Percentiles rank a stretch among this genome's conserved stretches.
Conservation (phyloP, 2,888 invertebrate species). For the Heliconius erato region DNA sequence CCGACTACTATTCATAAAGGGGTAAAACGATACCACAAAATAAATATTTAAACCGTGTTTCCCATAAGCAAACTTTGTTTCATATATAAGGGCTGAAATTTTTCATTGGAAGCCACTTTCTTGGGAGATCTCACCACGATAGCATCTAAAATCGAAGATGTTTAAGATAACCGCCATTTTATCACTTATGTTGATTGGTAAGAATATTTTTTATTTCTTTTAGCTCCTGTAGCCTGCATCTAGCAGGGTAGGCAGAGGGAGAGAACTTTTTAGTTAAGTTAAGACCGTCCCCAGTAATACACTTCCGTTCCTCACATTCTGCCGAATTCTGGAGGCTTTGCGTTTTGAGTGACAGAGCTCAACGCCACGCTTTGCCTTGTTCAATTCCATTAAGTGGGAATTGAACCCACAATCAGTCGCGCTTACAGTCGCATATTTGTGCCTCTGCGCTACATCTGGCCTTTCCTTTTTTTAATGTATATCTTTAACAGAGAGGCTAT, state of each 20-base stretch:
- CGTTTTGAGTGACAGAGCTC: no score
- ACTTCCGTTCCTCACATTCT: no score
- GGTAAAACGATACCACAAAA: slow-evolving; percentile 49
- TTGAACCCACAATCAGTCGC: no score
- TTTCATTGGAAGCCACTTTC: slow-evolving; percentile 59
- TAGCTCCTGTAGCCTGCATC: neutral
- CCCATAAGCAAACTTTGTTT: slow-evolving; percentile 63
- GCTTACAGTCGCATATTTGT: no score
- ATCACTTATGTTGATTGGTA: slow-evolving; percentile 77
- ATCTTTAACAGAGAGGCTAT: no score
- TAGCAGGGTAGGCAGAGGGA: neutral
- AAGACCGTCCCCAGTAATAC: neutral
- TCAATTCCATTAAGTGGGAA: no score
- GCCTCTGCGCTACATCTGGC: no score
- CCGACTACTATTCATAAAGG: slow-evolving; percentile 9
- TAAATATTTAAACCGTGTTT: slow-evolving; percentile 55
- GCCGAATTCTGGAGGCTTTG: no score
- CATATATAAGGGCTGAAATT: slow-evolving; percentile 68
- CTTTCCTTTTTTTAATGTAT: no score
- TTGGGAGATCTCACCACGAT: slow-evolving; percentile 43
- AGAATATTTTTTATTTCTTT: slow-evolving; percentile 56
- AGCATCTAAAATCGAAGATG: slow-evolving; percentile 59
- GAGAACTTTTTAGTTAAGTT: neutral
- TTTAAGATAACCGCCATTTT: slow-evolving; percentile 73
- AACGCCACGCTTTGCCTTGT: no score